Percentiles rank a stretch among this genome's conserved stretches.
Evolutionary conservation across 2,797 vertebrate species (phyloP).

Genomic region (Apodemus agrarius): DNA sequence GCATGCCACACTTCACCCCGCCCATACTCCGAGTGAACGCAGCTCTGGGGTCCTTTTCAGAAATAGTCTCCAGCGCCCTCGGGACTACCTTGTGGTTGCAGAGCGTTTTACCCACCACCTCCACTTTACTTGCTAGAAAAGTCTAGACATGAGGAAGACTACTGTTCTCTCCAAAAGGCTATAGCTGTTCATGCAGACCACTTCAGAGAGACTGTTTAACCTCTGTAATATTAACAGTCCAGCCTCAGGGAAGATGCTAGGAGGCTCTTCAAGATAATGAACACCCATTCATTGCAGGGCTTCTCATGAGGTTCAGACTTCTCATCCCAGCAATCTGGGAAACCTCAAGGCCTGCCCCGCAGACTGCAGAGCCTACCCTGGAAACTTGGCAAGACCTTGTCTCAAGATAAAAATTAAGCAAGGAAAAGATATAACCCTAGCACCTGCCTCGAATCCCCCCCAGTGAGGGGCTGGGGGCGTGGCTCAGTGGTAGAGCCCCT

Average conservation of each 20-base stretch:
- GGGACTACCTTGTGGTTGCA: background rate
- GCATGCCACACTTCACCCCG: too few species aligned
- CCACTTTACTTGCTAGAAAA: background rate
- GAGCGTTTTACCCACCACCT: too few species aligned
- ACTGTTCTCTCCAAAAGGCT: background rate
- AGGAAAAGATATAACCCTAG: background rate
- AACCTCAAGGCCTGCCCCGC: background rate
- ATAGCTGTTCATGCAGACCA: background rate
- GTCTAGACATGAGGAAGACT: background rate
- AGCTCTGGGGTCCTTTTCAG: background rate
- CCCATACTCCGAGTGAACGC: fast-evolving
- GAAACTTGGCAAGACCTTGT: background rate
- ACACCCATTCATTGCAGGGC: background rate
- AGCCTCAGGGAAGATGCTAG: background rate
- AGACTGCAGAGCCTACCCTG: background rate
- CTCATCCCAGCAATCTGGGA: background rate
- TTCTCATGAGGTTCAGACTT: background rate
- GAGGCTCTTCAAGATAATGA: background rate
- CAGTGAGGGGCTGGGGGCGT: too few species aligned
- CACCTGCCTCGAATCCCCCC: background rate
- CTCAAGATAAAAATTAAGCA: background rate
- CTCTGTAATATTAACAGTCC: background rate
- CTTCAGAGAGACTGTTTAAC: background rate
- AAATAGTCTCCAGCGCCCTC: background rate
- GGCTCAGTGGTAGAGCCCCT: too few species aligned